Evolutionary conservation across 2,888 invertebrate genomes (phyloP).

Genomic region (Rhagonycha lutea): DNA sequence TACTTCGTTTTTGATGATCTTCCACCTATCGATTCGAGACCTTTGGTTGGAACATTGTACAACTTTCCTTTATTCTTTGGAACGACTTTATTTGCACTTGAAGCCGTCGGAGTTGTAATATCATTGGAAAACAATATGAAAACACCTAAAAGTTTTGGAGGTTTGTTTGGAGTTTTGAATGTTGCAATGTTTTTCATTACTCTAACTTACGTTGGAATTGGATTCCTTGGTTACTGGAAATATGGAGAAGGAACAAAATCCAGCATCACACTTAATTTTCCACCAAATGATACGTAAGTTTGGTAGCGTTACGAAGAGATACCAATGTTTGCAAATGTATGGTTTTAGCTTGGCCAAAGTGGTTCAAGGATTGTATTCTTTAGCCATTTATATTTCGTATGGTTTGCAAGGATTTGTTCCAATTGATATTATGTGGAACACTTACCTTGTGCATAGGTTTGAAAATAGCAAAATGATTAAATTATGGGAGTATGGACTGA

Average conservation of each 20-base stretch:
- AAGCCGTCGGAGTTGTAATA: constrained; percentile 91
- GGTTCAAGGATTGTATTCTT: constrained; percentile 65
- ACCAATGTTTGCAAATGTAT: not conserved
- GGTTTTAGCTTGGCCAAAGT: constrained; percentile 65
- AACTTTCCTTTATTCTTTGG: constrained; percentile 93
- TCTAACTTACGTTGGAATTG: constrained; percentile 75
- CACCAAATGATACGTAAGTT: constrained; percentile 60
- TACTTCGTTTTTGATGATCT: constrained; percentile 81
- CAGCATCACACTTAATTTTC: constrained; percentile 84
- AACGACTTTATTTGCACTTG: constrained; percentile 93
- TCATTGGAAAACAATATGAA: constrained; percentile 91
- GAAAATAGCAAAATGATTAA: constrained; percentile 40
- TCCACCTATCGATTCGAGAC: constrained; percentile 65
- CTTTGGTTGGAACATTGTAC: constrained; percentile 65
- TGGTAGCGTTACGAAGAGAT: not conserved
- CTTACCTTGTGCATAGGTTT: constrained; percentile 50
- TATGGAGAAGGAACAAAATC: constrained; percentile 72
- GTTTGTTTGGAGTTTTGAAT: constrained; percentile 79
- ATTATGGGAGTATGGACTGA: constrained; percentile 51
- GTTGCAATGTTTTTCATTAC: constrained; percentile 80
- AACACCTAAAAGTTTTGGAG: constrained; percentile 77
- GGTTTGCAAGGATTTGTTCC: constrained; percentile 90
- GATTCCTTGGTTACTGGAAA: constrained; percentile 83
- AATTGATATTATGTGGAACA: constrained; percentile 75
- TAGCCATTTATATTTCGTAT: constrained; percentile 80